Base-by-base conservation (phyloP, 2,113 vertebrate species). In the Pedetes capensis region DNA sequence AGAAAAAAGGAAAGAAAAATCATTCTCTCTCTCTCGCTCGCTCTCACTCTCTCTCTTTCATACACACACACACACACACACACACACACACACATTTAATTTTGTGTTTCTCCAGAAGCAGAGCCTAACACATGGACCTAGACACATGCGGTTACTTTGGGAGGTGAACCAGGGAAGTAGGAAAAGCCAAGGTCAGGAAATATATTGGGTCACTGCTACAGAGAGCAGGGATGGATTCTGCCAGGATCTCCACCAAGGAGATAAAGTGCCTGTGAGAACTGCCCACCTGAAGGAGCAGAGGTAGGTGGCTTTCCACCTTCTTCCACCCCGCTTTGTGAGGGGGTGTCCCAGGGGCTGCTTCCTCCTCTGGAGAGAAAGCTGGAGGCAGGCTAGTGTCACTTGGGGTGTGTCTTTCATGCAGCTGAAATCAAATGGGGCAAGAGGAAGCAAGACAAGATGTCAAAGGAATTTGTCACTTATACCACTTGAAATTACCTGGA, bases 91-190 rank as follows among this genome's bases (percentile, higher is more conserved):
- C 14, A 51, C 14, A 18, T 18, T 66, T n/a, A 66, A 37, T 44
- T 93, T 63, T 74, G 4, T 27, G 18, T 80, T 84, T 81, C 12
- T 44, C 13, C 87, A 53, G 79, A 91, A 86, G 37, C 23, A 95
- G 51, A 92, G 37, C 34, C 39, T 37, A 86, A 86, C n/a, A 75
- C 5, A 4, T 25, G 61, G 37, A 55, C 6, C 17, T 14, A 9
- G 47, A 14, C 57, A 47, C 0, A 6, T 2, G 23, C 13, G 1
- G 0, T 74, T 66, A 27, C 3, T 25, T 34, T 59, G 27, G 37
- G 72, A 92, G 53, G 14, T 12, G 39, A 76, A 9, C 34, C 16
- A 29, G 32, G 5, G 25, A 61, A 16, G 17, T 0, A 53, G 9
- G 14, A 72, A 88, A 76, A 39, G 37, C 57, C 57, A 32, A 69